Evolutionary conservation across 1,140 invertebrate genomes (phyloP).

Genomic region (Caenorhabditis tropicalis): DNA sequence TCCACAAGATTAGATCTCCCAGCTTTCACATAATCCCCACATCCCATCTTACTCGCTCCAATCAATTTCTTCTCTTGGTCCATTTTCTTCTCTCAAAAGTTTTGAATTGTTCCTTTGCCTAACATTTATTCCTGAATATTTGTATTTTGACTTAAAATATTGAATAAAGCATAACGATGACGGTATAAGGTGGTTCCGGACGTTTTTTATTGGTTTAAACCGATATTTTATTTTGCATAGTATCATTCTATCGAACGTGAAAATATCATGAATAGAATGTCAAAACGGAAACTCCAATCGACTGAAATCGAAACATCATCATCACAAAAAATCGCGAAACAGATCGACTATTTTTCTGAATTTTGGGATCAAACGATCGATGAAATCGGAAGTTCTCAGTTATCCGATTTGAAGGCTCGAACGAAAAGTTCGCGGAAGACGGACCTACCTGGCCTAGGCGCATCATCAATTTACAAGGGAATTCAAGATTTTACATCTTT

Average conservation of each 20-base stretch:
- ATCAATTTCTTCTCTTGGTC: not conserved
- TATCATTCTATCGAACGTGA: too few species aligned
- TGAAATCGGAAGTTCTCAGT: not conserved
- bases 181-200: too few species aligned
- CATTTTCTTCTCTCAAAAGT: not conserved
- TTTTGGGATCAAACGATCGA: slow-evolving; percentile 27
- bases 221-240: too few species aligned
- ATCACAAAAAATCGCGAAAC: slow-evolving; percentile 3
- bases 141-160: not conserved
- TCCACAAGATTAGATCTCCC: slow-evolving; percentile 12
- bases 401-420: not conserved
- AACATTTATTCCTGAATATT: not conserved
- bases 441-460: not conserved
- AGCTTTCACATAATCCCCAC: not conserved
- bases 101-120: not conserved
- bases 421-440: not conserved
- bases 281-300: slow-evolving; percentile 34
- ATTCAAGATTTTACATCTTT: not conserved
- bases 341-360: not conserved
- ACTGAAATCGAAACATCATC: not conserved
- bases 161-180: not conserved
- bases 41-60: not conserved
- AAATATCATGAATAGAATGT: too few species aligned
- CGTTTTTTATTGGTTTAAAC: too few species aligned
- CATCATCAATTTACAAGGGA: not conserved